Base-by-base conservation (phyloP, 2,797 vertebrate species). In the Falco peregrinus region DNA sequence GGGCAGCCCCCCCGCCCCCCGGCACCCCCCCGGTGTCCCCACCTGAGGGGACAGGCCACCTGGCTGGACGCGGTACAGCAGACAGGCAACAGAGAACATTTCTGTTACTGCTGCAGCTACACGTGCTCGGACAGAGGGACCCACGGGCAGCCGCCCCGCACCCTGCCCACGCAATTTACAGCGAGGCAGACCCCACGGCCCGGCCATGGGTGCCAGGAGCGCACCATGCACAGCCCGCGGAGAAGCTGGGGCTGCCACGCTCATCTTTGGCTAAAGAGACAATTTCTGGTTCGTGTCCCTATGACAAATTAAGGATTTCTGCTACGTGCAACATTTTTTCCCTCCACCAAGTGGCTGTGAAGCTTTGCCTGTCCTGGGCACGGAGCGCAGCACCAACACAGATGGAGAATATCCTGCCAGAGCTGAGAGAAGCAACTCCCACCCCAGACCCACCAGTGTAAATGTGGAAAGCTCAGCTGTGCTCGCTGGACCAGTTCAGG, bases 311-410 rank as follows among this genome's bases (percentile, higher is more conserved):
- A 9, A 3, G 25, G 20, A 31, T 39, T 63, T 51, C 64, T n/a
- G 35, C 48, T 33, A 19, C 3, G 1, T 1, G 18, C 5, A 10
- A 21, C 13, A 1, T 9, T 2, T 51, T 68, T n/a, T 13, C 20
- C 22, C 15, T 48, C 37, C 24, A 2, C 19, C 14, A 9, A 22
- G 45, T 0, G 2, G 29, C 69, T 56, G 56, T 1, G 3, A 51
- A 35, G 33, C 60, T 81, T 29, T n/a, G 10, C 13, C 14, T 37
- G 10, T n/a, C 13, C 56, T 20, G 65, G 6, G 13, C 19, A 10
- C 51, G 33, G 24, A 76, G 60, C 35, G 17, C 28, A 12, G 51
- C 47, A 45, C 10, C n/a, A 16, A 8, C 47, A 20, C 16, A 0
- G 54, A 45, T 4, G 20, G 18, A 61, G 43, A 67, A 53, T 13